phyloP scores from a whole-genome alignment of 2,888 invertebrate genomes.

The Sialis lutaria region DNA sequence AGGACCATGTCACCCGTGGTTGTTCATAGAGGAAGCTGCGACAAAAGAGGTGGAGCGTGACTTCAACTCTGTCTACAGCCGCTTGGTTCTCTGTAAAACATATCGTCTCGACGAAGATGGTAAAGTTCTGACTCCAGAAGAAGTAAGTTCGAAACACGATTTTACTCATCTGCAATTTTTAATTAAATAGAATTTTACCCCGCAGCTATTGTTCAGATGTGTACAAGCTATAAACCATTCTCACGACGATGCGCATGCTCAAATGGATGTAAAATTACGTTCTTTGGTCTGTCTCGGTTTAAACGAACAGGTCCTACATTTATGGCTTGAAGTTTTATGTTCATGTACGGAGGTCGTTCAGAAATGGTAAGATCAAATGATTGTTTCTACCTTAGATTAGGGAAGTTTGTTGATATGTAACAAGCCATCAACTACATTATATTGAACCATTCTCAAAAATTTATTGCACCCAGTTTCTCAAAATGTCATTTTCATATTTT shows the following conservation, averaged over 20 bases:
- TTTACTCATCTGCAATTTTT: background rate
- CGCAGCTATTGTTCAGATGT: conserved; percentile 69
- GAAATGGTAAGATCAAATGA: conserved; percentile 56
- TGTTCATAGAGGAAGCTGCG: conserved; percentile 96
- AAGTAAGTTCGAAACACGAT: conserved; percentile 32
- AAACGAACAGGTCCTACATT: conserved; percentile 93
- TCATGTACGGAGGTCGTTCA: conserved; percentile 86
- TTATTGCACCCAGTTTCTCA: background rate
- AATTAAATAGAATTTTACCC: conserved; percentile 10
- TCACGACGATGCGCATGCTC: conserved; percentile 90
- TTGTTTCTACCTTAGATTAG: background rate
- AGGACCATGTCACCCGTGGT: conserved; percentile 95
- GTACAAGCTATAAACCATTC: conserved; percentile 91
- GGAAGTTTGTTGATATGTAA: background rate
- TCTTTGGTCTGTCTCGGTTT: conserved; percentile 89
- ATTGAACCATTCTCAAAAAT: background rate
- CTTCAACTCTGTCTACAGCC: conserved; percentile 94
- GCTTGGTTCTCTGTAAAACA: conserved; percentile 92
- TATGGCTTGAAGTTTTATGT: conserved; percentile 96
- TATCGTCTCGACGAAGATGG: conserved; percentile 97
- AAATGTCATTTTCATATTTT: background rate
- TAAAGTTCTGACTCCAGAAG: conserved; percentile 96
- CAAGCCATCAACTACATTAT: background rate
- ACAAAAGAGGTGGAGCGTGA: conserved; percentile 93
- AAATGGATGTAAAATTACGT: conserved; percentile 96